phyloP scores from a whole-genome alignment of 2,888 invertebrate species.

The Dasypolia templi region DNA sequence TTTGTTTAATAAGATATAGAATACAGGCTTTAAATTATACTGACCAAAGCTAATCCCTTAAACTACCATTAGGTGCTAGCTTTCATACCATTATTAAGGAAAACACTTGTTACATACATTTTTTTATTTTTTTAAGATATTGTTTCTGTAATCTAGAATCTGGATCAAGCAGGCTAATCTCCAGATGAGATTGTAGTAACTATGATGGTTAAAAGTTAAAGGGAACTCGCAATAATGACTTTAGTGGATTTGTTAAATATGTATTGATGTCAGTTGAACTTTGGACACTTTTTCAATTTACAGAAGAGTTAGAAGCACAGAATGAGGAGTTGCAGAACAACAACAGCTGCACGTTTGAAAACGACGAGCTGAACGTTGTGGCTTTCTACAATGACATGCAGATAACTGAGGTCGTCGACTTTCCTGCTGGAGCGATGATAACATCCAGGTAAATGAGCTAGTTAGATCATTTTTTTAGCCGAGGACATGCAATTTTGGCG shows the following conservation, averaged over 20 bases:
- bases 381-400: conserved; percentile 95
- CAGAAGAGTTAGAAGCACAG: conserved; percentile 88
- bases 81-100: no score
- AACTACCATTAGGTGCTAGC: no score
- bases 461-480: no score
- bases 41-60: no score
- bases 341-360: conserved; percentile 94
- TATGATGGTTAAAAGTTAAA: no score
- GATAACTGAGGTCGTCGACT: conserved; percentile 94
- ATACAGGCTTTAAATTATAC: no score
- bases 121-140: background rate
- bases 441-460: conserved; percentile 89
- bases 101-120: background rate
- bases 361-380: conserved; percentile 94
- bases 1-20: no score
- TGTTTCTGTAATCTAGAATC: background rate
- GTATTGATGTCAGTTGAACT: background rate
- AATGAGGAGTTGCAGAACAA: conserved; percentile 90
- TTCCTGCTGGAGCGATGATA: conserved; percentile 93
- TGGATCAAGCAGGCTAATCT: background rate
- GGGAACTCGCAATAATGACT: no score
- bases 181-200: background rate
- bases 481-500: no score
- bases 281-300: conserved; percentile 3
- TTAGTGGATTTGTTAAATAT: no score